Conservation (phyloP, 2,113 vertebrate genomes). For the Strigops habroptila region DNA sequence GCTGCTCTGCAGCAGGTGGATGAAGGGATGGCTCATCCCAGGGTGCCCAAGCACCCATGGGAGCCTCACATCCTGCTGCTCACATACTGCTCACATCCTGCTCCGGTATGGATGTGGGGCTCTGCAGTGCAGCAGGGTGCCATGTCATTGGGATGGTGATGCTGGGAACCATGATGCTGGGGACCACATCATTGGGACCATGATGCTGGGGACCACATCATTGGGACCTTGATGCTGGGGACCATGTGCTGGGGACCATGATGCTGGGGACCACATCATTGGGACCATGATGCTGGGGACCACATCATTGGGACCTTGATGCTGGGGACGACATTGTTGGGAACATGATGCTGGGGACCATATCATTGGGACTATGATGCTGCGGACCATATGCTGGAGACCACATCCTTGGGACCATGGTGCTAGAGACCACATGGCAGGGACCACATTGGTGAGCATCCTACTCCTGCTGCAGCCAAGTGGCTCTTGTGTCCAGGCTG, state of each 20-base stretch:
- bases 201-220: too few relatives aligned
- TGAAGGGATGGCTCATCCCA: not conserved
- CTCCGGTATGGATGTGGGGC: accelerated
- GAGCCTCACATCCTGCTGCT: not conserved
- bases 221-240: not conserved
- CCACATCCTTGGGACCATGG: too few relatives aligned
- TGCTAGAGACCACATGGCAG: not conserved
- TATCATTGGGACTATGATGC: not conserved
- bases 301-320: not conserved
- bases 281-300: too few relatives aligned
- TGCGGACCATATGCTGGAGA: too few relatives aligned
- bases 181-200: not conserved
- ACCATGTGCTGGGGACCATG: too few relatives aligned
- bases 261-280: too few relatives aligned
- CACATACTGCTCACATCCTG: too few relatives aligned
- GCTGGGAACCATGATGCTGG: not conserved
- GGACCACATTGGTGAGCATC: not conserved
- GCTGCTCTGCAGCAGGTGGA: not conserved
- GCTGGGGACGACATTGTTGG: not conserved
- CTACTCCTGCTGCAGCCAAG: not conserved
- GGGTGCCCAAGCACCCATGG: not conserved
- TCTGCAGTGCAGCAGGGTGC: not conserved
- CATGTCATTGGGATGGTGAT: not conserved
- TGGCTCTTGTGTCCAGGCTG: not conserved
- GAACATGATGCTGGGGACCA: not conserved